Conservation (phyloP, 2,888 invertebrate species). For the Plebejus argus region DNA sequence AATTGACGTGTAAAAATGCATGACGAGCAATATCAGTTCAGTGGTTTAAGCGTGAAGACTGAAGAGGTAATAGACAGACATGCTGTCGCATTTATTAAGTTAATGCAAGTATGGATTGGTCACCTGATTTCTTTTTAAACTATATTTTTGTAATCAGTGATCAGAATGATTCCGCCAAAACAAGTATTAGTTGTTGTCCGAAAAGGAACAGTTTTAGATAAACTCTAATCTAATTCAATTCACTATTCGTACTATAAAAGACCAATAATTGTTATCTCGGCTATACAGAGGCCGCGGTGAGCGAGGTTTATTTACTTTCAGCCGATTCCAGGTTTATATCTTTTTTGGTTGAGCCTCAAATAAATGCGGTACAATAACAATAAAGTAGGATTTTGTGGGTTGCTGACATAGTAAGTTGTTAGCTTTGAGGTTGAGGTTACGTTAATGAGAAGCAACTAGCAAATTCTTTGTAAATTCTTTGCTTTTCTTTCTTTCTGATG, state of each 20-base stretch:
- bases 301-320: slow-evolving; percentile 67
- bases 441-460: background rate
- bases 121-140: no score
- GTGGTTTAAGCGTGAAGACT: no score
- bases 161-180: no score
- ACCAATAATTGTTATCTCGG: slow-evolving; percentile 70
- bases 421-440: slow-evolving; percentile 9
- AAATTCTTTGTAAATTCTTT: background rate
- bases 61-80: no score
- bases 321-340: slow-evolving; percentile 71
- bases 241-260: slow-evolving; percentile 56
- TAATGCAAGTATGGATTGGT: no score
- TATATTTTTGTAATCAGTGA: no score
- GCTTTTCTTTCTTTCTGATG: background rate
- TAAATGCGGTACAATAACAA: slow-evolving; percentile 75
- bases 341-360: slow-evolving; percentile 63
- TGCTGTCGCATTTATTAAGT: no score
- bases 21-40: no score
- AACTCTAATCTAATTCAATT: slow-evolving; percentile 40
- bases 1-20: no score
- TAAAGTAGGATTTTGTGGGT: slow-evolving; percentile 74
- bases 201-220: background rate
- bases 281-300: slow-evolving; percentile 52
- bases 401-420: slow-evolving; percentile 71
- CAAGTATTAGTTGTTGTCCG: background rate